These are phyloP conservation scores for Apogon talboti DNA, from an alignment of 2,797 vertebrate genomes.

Conservation along the genomic window DNA sequence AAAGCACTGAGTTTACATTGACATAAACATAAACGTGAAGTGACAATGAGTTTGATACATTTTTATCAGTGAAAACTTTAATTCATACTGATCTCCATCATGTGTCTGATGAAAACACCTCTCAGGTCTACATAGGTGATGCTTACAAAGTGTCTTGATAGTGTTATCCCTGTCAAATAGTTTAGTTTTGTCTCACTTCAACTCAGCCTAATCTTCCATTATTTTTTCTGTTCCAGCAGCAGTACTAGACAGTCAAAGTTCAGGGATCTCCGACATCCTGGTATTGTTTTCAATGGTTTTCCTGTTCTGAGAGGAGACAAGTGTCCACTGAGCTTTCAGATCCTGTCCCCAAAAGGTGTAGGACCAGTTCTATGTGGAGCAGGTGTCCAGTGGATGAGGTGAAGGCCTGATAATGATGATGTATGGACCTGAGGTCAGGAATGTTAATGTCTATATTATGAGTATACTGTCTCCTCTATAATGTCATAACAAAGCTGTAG, in stretches of 20 bases:
- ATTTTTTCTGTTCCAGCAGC: neutral
- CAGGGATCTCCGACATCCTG: conserved; percentile 72
- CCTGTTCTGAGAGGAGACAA: conserved; percentile 57
- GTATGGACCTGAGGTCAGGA: conserved; percentile 36
- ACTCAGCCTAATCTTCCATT: too few species aligned
- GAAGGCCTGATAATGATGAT: conserved; percentile 44
- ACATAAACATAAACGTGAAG: too few species aligned
- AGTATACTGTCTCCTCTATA: conserved; percentile 18
- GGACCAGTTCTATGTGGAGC: conserved; percentile 36
- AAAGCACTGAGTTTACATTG: too few species aligned
- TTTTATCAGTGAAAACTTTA: too few species aligned
- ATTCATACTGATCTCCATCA: too few species aligned
- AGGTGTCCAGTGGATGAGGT: conserved; percentile 51
- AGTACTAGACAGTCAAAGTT: conserved; percentile 55
- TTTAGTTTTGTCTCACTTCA: too few species aligned
- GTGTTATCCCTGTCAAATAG: too few species aligned
- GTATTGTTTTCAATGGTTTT: conserved; percentile 73
- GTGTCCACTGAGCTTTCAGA: conserved; percentile 43
- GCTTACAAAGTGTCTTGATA: too few species aligned
- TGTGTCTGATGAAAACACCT: too few species aligned
- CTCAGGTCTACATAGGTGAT: too few species aligned
- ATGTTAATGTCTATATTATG: conserved; percentile 37
- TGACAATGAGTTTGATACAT: too few species aligned
- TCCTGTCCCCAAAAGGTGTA: conserved; percentile 41
- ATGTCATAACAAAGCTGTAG: conserved; percentile 15